phyloP scores from a whole-genome alignment of 1,140 invertebrate species.

The Coptotermes formosanus region DNA sequence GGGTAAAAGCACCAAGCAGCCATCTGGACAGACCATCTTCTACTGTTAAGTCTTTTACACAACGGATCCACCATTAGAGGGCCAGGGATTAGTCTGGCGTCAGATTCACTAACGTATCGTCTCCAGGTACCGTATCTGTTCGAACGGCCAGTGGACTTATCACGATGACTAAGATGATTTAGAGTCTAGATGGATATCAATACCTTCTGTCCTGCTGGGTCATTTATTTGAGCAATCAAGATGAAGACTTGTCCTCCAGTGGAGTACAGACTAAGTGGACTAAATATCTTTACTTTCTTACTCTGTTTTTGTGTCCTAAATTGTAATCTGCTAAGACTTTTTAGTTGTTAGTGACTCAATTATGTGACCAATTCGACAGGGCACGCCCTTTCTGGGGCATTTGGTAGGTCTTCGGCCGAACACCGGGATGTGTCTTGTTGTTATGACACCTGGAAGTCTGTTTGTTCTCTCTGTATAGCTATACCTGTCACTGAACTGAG shows the following conservation, averaged over 20 bases:
- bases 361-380: too few relatives aligned
- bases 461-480: too few relatives aligned
- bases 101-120: background rate
- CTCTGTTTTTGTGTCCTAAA: too few relatives aligned
- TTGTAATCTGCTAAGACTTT: too few relatives aligned
- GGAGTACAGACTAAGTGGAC: too few relatives aligned
- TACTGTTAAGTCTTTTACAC: background rate
- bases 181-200: background rate
- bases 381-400: too few relatives aligned
- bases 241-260: background rate
- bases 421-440: too few relatives aligned
- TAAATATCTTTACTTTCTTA: too few relatives aligned
- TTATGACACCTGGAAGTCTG: too few relatives aligned
- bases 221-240: background rate
- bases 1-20: background rate
- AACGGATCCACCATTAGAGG: background rate
- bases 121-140: background rate
- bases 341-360: too few relatives aligned
- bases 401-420: too few relatives aligned
- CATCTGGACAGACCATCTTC: conserved; percentile 9
- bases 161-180: background rate
- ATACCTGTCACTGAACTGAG: too few relatives aligned
- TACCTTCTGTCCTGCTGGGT: background rate
- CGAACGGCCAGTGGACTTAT: background rate
- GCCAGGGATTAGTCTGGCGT: background rate